Base-by-base conservation (phyloP, 2,888 invertebrate genomes). In the Scelioninae gen. 2 region DNA sequence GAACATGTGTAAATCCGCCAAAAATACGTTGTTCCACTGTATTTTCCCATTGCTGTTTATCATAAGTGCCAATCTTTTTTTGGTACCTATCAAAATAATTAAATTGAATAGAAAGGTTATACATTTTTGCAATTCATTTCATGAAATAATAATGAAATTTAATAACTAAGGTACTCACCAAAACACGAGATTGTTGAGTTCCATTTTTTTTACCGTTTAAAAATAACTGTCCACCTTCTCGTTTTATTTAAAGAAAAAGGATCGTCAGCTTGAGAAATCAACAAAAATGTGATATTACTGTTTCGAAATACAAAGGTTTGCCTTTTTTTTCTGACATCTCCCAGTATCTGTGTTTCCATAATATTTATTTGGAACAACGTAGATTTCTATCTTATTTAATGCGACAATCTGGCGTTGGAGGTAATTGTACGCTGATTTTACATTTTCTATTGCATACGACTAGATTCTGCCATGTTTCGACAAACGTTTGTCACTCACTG, bases 1-100 rank as follows among this genome's bases (percentile, higher is more conserved):
- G 92, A 64, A 94, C 90, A 85, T 95, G 93, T 70, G 92, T 92
- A 60, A 96, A 91, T 77, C 95, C 95, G 87, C 93, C 92, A 58
- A 96, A 89, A 81, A 96, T 95, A 81, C 94, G 92, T 85, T 95
- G 94, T 84, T 98, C 97, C 78, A 97, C 93, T 81, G 95, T 96
- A 79, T 94, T 95, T 87, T 98, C 98, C 97, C 97, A 98, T 91
- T 94, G 92, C 83, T 97, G 96, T 85, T 97, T 97, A 88, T 98
- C 97, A 88, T 97, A 97, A 19, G 95, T 94, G 83, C 97, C 96
- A 87, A 98, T 97, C 90, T 96, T 95, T 86, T 94, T 94, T 86
- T 96, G 96, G 89, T 96, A 96, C 94, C 96, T 95, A 78, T 11
- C 82, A 81, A 25, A 52, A 50, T 9, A 39, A 39, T 16, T 4